Evolutionary conservation across 2,113 vertebrate species (phyloP).

Genomic region (Thalassarche chlororhynchos): DNA sequence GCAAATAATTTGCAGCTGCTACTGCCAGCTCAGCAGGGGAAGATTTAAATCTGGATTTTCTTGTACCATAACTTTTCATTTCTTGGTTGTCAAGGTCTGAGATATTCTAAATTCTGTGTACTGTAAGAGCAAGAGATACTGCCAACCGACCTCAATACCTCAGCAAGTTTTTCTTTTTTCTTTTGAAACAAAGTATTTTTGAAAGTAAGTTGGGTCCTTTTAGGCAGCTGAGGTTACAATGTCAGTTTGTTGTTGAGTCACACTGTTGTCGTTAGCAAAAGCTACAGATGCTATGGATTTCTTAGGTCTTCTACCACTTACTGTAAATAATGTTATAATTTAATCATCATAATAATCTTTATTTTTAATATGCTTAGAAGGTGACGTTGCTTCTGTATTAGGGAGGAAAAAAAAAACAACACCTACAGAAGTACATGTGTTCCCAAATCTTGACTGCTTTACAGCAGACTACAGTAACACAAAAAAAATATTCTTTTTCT

Average conservation of each 20-base stretch:
- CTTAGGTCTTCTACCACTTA: not conserved
- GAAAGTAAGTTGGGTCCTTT: not conserved
- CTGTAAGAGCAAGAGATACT: not conserved
- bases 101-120: not conserved
- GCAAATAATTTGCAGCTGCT: slow-evolving; percentile 8
- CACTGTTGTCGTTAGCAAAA: not conserved
- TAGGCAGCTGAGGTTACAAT: not conserved
- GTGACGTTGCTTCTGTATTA: not conserved
- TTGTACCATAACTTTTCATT: slow-evolving; percentile 42
- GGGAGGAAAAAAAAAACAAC: not conserved
- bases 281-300: not conserved
- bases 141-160: not conserved
- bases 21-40: slow-evolving; percentile 50
- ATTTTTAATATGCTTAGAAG: not conserved
- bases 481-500: not conserved
- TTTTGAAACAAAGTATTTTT: not conserved
- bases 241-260: not conserved
- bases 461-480: not conserved
- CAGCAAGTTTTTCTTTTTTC: not conserved
- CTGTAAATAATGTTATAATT: not conserved
- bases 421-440: not conserved
- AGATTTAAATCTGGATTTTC: slow-evolving; percentile 61
- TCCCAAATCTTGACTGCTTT: not conserved
- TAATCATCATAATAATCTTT: not conserved
- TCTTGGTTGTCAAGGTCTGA: slow-evolving; percentile 48